Evolutionary conservation across 2,113 vertebrate species (phyloP).

Genomic region (Struthio camelus): DNA sequence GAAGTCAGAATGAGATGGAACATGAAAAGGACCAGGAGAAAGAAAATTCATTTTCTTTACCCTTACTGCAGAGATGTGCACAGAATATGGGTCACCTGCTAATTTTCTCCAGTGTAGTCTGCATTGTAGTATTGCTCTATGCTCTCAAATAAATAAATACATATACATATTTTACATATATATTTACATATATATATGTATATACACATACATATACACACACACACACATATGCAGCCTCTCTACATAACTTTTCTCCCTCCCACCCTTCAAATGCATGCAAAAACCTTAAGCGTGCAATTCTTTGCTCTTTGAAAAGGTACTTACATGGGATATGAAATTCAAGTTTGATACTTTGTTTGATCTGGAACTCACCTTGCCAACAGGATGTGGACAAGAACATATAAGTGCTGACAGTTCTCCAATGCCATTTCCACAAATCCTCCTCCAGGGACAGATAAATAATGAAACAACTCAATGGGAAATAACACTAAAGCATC

Average conservation of each 20-base stretch:
- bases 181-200: too few relatives aligned
- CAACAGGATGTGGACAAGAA: slow-evolving; percentile 44
- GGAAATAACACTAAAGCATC: slow-evolving; percentile 17
- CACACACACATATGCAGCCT: background rate
- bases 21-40: background rate
- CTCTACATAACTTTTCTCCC: background rate
- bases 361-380: slow-evolving; percentile 58
- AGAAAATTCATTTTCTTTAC: background rate
- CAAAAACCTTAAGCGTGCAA: background rate
- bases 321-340: background rate
- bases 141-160: background rate
- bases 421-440: slow-evolving; percentile 47
- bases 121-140: background rate
- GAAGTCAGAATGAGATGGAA: background rate
- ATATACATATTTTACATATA: too few relatives aligned
- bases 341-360: slow-evolving; percentile 9
- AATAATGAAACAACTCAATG: slow-evolving; percentile 46
- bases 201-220: background rate
- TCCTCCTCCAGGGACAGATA: slow-evolving; percentile 36
- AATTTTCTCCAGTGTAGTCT: background rate
- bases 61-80: background rate
- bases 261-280: background rate
- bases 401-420: slow-evolving; percentile 38
- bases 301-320: background rate
- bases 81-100: background rate